Evolutionary conservation across 2,888 invertebrate genomes (phyloP).

Genomic region (Clivina fossor): DNA sequence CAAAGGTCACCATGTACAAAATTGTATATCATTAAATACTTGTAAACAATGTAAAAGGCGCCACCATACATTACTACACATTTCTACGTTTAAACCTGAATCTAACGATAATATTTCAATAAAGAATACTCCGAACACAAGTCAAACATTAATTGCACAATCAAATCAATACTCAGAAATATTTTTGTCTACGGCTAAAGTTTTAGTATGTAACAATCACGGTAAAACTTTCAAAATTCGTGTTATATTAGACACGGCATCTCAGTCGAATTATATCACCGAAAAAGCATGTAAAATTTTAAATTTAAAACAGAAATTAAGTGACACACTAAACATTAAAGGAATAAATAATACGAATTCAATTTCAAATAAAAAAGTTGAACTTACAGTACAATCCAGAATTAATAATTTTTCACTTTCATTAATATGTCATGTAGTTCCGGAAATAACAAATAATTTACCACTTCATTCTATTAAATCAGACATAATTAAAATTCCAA

Average conservation of each 20-base stretch:
- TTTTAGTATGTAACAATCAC: background rate
- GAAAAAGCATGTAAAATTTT: background rate
- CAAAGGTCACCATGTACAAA: no score
- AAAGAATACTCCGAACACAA: no score
- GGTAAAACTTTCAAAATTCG: background rate
- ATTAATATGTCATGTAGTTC: constrained; percentile 1
- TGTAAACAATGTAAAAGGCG: no score
- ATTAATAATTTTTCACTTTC: background rate
- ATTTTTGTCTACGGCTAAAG: constrained; percentile 7
- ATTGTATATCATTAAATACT: no score
- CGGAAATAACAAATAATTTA: constrained; percentile 2
- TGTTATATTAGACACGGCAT: constrained; percentile 5
- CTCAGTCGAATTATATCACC: constrained; percentile 11
- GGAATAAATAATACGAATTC: constrained; percentile 8
- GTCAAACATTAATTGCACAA: no score
- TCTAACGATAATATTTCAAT: no score
- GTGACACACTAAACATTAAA: background rate
- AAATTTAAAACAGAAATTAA: background rate
- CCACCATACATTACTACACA: no score
- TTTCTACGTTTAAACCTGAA: no score
- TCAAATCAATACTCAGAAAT: no score
- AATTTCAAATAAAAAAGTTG: background rate
- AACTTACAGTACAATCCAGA: constrained; percentile 1
- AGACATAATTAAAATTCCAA: constrained; percentile 9
- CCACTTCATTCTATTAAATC: background rate